Base-by-base conservation (phyloP, 2,888 invertebrate genomes). In the Sminthurinus aureus region DNA sequence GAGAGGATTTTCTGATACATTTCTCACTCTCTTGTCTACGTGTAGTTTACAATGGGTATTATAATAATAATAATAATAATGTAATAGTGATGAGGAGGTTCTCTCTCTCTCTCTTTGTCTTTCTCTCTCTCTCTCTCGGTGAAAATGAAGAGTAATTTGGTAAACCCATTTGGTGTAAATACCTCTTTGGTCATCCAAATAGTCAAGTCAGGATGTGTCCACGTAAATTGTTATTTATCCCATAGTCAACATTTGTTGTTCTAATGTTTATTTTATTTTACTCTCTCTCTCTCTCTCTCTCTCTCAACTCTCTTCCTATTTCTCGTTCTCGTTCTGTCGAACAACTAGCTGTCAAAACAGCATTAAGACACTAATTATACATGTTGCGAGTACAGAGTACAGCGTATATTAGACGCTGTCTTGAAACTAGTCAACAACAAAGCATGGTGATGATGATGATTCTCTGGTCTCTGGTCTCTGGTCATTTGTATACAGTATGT, bases 131-230 rank as follows among this genome's bases (percentile, higher is more conserved):
- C 64, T n/a, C n/a, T 22, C 52, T 52, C 64, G 79, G 81, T 84
- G 84, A 82, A 82, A 84, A 86, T 86, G 84, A 84, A 73, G 85
- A 84, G 86, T 84, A 85, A 86, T 86, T 86, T 86, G 79, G 82
- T 79, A 67, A 74, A 67, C 69, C 82, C 85, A 85, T 85, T 84
- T 84, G 73, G 51, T 85, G 79, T 84, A 83, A 82, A 82, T 83
- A 84, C 84, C 79, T 76, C 81, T 77, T 83, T 66, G 74, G 73
- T 80, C 83, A 81, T 84, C 84, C 74, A 79, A 52, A 18, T 75
- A 73, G 24, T 38, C 18, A n/a, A n/a, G 64, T 3, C 74, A 76
- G 66, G 66, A 75, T 82, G 79, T 80, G 79, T 85, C 51, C 64
- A 74, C 77, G 82, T 79, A 84, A 85, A 84, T 80, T 74, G 73